Evolutionary conservation across 2,113 vertebrate genomes (phyloP).

Genomic region (Serilophus lunatus): DNA sequence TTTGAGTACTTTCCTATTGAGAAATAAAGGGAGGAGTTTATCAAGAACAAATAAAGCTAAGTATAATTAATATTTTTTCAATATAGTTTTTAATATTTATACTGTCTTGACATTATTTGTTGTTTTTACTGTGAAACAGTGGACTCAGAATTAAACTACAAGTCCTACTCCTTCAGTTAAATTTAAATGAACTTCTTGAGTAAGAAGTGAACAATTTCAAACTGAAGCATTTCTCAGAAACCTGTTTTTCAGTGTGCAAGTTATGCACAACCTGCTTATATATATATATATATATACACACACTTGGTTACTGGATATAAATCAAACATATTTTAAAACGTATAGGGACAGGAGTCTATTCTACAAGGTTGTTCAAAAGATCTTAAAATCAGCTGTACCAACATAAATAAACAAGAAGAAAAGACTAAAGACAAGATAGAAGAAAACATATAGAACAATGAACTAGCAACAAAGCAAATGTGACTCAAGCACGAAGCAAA

Average conservation of each 20-base stretch:
- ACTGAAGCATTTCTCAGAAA: not conserved
- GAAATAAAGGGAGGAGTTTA: not conserved
- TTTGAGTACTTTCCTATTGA: slow-evolving; percentile 75
- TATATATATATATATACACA: too few relatives aligned
- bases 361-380: not conserved
- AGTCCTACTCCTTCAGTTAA: not conserved
- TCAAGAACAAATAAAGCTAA: not conserved
- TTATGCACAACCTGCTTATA: not conserved
- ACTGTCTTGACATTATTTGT: not conserved
- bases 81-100: not conserved
- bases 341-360: fast-evolving
- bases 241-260: not conserved
- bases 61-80: not conserved
- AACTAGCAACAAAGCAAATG: not conserved
- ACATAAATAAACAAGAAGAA: not conserved
- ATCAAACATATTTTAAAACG: not conserved
- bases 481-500: not conserved
- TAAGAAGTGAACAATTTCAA: not conserved
- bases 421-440: not conserved
- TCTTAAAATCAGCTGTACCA: not conserved
- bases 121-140: not conserved
- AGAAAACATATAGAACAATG: not conserved
- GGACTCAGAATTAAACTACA: not conserved
- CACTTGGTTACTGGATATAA: too few relatives aligned
- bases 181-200: not conserved